Base-by-base conservation (phyloP, 2,113 vertebrate species). In the Heteronetta atricapilla region DNA sequence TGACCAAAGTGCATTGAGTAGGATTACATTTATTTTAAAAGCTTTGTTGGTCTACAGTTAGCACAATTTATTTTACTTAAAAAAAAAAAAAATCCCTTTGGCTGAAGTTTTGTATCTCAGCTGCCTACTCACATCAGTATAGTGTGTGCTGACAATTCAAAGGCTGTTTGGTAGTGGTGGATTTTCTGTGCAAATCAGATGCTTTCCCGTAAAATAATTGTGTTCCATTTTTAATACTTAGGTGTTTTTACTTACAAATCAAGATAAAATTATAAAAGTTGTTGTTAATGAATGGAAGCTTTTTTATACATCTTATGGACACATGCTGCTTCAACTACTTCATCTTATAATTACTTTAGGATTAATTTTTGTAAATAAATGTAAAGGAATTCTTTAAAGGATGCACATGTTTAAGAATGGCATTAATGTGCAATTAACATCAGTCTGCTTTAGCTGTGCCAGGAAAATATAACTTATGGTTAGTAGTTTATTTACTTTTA, bases 21-120 rank as follows among this genome's bases (percentile, higher is more conserved):
- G 58, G 72, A 42, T 70, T 85, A 56, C 50, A 93, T 86, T 97
- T 95, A 87, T 70, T 88, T 93, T 88, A 84, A 96, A 96, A 95
- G 94, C 86, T 90, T 89, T 93, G 44, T 73, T 90, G 88, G 74
- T 93, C 86, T 92, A 38, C 25, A 50, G 38, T 66, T 86, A 52
- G 44, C 44, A 77, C 59, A 38, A 34, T 76, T 91, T 84, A 74
- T 82, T 94, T 94, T 68, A 34, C 68, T 91, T 70, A 42, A n/a
- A 69, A 94, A 69, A 69, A 94, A 69, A 52, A n/a, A 67, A 94
- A 73, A 50, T 62, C 40, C 55, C 44, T 91, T 88, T 93, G 86
- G 86, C 94, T 92, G 76, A 70, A 85, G 38, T 73, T 89, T 69
- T 73, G 69, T 63, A 7, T 60, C 64, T 86, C 55, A 60, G 59